phyloP scores from a whole-genome alignment of 2,888 invertebrate species.

The Torymus auratus region DNA sequence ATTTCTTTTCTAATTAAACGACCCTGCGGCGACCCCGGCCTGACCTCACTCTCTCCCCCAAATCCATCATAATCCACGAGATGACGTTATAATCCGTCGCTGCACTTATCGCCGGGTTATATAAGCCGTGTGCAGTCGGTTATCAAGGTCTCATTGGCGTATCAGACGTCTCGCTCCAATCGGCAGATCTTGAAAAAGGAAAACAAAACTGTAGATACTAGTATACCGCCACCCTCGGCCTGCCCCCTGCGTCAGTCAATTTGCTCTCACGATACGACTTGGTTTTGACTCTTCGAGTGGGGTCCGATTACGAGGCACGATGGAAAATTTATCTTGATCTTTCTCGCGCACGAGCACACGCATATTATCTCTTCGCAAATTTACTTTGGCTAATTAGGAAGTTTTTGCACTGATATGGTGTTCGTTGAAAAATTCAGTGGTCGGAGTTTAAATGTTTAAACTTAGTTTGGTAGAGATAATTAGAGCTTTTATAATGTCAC shows the following conservation, averaged over 20 bases:
- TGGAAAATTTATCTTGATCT: slow-evolving; percentile 40
- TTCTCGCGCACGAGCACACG: background rate
- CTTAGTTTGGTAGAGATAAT: too few species aligned
- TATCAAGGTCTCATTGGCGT: slow-evolving; percentile 21
- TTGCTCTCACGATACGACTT: slow-evolving; percentile 9
- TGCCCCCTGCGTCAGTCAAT: slow-evolving; percentile 26
- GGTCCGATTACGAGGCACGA: slow-evolving; percentile 31
- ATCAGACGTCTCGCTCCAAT: slow-evolving; percentile 12
- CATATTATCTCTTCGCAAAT: background rate
- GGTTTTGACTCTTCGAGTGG: slow-evolving; percentile 42
- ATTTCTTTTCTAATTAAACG: too few species aligned
- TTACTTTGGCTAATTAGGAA: slow-evolving; percentile 7
- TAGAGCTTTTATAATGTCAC: too few species aligned
- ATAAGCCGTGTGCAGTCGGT: slow-evolving; percentile 6
- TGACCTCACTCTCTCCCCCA: background rate
- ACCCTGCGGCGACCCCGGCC: background rate
- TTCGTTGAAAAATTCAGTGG: background rate
- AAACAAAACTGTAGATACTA: background rate
- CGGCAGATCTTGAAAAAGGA: slow-evolving; percentile 15
- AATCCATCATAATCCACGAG: background rate
- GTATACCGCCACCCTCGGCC: slow-evolving; percentile 8
- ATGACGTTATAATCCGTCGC: too few species aligned
- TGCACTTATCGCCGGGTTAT: slow-evolving; percentile 15
- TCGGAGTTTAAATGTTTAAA: too few species aligned
- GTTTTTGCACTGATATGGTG: background rate